Evolutionary conservation across 2,113 vertebrate genomes (phyloP).

Genomic region (Felis catus): F.catus_Fca126_mat1.0 CM031427.1:3545001-3545500

Average conservation of each 20-base stretch:
- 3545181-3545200: not conserved
- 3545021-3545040: fast-evolving
- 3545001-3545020: fast-evolving
- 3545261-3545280: not conserved
- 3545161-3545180: not conserved
- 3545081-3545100: not conserved
- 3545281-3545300: not conserved
- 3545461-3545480: not conserved
- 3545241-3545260: not conserved
- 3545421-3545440: not conserved
- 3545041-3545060: not conserved
- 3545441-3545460: not conserved
- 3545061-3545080: not conserved
- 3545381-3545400: not conserved
- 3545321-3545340: not conserved
- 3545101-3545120: not conserved
- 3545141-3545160: not conserved
- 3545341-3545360: not conserved
- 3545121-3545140: not conserved
- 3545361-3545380: not conserved
- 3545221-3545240: not conserved
- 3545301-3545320: not conserved
- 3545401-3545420: not conserved
- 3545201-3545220: not conserved
- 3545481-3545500: not conserved